Base-by-base conservation (phyloP, 1,140 invertebrate species). In the Euschistus heros region DNA sequence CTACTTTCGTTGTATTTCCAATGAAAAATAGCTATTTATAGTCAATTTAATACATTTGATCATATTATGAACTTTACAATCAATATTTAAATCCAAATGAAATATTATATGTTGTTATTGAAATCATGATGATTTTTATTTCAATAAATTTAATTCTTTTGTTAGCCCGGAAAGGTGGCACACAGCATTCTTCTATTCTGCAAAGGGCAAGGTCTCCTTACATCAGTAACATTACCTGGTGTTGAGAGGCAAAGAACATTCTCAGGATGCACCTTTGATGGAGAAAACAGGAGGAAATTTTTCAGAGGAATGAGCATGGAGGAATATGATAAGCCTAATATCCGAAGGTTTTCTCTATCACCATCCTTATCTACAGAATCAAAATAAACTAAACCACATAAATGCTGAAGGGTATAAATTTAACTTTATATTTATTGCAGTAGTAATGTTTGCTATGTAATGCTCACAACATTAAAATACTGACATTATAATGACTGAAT, bases 171-270 rank as follows among this genome's bases (percentile, higher is more conserved):
- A 2, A 89, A 89, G 73, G 82, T 90, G 20, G 86, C 88, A 20
- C 87, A 90, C 70, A 87, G 87, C 64, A 83, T 90, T 70, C 77
- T 90, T 59, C 81, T 91, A 61, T 91, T 91, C 78, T 86, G 86
- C 75, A 89, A 92, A 75, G 89, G 88, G 4, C 82, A 88, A 72
- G 88, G 89, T 3, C 75, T 86, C 63, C 79, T 89, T 68, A 88
- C 86, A 44, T 88, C 86, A 0, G 80, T 87, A 8, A 81, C 85
- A 2, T 80, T 86, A 73, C 85, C 85, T 0, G 86, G 85, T 7
- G 81, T 87, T 27, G 85, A 87, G 71, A 79, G 80, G 62, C 78
- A 80, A 64, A 72, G 82, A 17, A 80, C 81, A 44, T 80, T 78
- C 69, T 82, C 80, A 14, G 80, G 80, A 18, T 78, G 79, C 66